phyloP scores from a whole-genome alignment of 2,113 vertebrate genomes.

The Phocoena sinus region DNA sequence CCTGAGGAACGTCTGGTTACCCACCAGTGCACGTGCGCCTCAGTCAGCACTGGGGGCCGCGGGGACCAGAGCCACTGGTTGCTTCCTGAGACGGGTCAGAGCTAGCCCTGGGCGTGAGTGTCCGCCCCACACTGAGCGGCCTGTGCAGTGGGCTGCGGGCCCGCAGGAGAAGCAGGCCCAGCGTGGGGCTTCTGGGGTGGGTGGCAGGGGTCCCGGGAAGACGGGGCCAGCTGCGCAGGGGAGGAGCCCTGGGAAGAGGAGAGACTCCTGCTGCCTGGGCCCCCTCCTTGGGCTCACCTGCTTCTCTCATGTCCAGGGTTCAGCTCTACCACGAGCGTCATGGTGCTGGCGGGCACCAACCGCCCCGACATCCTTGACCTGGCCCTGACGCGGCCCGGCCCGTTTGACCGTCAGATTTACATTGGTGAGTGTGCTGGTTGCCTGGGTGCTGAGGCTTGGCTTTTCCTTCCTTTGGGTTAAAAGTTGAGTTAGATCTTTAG shows the following conservation, averaged over 20 bases:
- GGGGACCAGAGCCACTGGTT: neutral
- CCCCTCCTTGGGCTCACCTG: neutral
- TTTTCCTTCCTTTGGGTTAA: no score
- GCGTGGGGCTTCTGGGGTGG: neutral
- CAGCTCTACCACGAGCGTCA: constrained; percentile 81
- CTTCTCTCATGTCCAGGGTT: constrained; percentile 78
- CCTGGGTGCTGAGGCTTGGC: neutral
- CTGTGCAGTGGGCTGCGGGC: no score
- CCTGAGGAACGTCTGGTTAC: neutral
- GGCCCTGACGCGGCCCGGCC: constrained; percentile 82
- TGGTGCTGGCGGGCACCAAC: constrained; percentile 85
- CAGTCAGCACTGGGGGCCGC: neutral
- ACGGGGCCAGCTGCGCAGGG: neutral
- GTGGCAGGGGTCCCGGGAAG: neutral
- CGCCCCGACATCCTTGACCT: constrained; percentile 83
- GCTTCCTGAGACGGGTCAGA: neutral
- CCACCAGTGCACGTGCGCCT: neutral
- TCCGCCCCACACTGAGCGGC: no score
- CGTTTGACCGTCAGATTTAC: constrained; percentile 86
- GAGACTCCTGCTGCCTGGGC: neutral
- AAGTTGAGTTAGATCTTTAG: neutral
- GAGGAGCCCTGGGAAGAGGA: neutral
- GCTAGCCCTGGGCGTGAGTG: neutral
- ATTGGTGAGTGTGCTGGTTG: constrained; percentile 70
- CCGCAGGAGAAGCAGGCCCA: neutral